These are phyloP conservation scores for Lepidothrix coronata DNA, from an alignment of 2,113 vertebrate species.

Conservation along the genomic window DNA sequence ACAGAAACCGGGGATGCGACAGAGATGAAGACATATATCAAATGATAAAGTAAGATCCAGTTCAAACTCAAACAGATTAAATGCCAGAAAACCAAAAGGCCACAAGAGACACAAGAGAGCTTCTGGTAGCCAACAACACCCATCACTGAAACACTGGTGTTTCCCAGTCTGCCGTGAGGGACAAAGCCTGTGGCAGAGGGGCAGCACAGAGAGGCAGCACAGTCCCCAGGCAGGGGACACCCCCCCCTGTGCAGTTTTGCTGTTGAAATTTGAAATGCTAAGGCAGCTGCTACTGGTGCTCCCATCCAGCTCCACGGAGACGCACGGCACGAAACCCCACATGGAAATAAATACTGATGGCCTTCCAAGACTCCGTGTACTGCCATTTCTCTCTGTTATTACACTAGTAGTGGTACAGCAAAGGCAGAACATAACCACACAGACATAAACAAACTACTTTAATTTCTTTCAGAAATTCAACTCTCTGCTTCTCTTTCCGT, in stretches of 20 bases:
- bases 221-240: not conserved
- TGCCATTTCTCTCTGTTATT: not conserved
- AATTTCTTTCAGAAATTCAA: not conserved
- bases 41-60: not conserved
- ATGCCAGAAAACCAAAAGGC: not conserved
- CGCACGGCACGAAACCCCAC: fast-evolving
- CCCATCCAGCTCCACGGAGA: not conserved
- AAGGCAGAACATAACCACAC: not conserved
- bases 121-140: not conserved
- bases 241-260: not conserved
- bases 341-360: not conserved
- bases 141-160: too few relatives aligned
- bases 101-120: not conserved
- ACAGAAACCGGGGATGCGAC: not conserved
- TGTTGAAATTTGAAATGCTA: not conserved
- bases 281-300: fast-evolving
- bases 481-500: not conserved
- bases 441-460: not conserved
- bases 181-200: not conserved
- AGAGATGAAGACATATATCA: not conserved
- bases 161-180: fast-evolving
- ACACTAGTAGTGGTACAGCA: not conserved
- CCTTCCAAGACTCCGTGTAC: fast-evolving
- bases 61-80: not conserved
- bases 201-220: fast-evolving